A percentile compares a stretch with the other conserved stretches of the same genome.
phyloP scores from a whole-genome alignment of 1,140 invertebrate species.

The Drosophila pseudoananassae region DNA sequence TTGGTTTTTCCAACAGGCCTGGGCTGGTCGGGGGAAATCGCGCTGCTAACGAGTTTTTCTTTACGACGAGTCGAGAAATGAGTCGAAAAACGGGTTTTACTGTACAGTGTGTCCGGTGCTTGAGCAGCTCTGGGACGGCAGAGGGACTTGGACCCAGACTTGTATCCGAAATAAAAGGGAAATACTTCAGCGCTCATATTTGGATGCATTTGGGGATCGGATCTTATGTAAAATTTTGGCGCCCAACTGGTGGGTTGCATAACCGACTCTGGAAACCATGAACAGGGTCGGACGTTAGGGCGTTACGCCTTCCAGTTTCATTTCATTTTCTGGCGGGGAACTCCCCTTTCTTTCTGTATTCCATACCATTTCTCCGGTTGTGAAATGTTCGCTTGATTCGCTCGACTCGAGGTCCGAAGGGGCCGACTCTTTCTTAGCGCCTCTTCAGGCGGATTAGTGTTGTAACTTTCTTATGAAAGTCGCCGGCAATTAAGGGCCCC shows the following conservation, averaged over 20 bases:
- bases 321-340: slow-evolving; percentile 6
- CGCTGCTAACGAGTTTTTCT: slow-evolving; percentile 34
- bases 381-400: slow-evolving; percentile 18
- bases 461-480: slow-evolving; percentile 61
- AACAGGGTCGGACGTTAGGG: slow-evolving; percentile 19
- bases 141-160: background rate
- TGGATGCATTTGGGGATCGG: background rate
- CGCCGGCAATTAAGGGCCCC: slow-evolving; percentile 43
- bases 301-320: slow-evolving; percentile 33
- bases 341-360: background rate
- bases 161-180: background rate
- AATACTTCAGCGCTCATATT: background rate
- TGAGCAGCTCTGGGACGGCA: slow-evolving; percentile 30
- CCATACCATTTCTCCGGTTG: slow-evolving; percentile 7
- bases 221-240: slow-evolving; percentile 37
- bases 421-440: slow-evolving; percentile 27
- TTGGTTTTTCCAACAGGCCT: slow-evolving; percentile 2
- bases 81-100: slow-evolving; percentile 47
- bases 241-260: slow-evolving; percentile 29
- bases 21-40: slow-evolving; percentile 26
- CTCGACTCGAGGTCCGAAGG: slow-evolving; percentile 10
- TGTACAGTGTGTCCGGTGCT: slow-evolving; percentile 46
- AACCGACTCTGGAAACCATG: slow-evolving; percentile 24
- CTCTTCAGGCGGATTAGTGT: slow-evolving; percentile 42
- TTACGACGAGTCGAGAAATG: slow-evolving; percentile 18